Base-by-base conservation (phyloP, 1,140 invertebrate genomes). In the Scaptomyza graminum region DNA sequence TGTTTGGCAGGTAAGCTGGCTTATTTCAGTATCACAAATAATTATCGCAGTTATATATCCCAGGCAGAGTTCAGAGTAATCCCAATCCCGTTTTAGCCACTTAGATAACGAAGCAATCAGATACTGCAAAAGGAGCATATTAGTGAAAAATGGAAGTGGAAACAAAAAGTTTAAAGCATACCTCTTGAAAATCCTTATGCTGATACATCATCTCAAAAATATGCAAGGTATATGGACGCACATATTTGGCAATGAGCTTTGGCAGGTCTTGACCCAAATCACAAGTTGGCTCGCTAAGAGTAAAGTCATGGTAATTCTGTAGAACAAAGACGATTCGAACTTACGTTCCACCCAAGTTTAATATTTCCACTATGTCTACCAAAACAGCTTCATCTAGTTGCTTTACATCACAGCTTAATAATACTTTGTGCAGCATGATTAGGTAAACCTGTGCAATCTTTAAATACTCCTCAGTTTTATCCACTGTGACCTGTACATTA, bases 181-280 rank as follows among this genome's bases (percentile, higher is more conserved):
- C 83, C 62, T 65, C 43, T 59, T 88, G 83, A 56, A 82, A 83
- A 12, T 69, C 47, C 1, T 67, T 22, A 7, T 59, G 34, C 31
- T 56, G 52, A 49, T 83, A 88, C 28, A 79, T 12, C 7, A 68
- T 11, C 43, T 74, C 61, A 41, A 31, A 66, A 0, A 88, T 25
- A 44, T 79, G 5, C 31, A 74, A 25, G 3, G 34, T 5, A 37
- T 51, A 28, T 5, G 75, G 71, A 6, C 54, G 61, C 11, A 88
- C 50, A 46, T 73, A 79, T 43, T 50, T 50, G 0, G 16, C 25
- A 2, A 76, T 6, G 5, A 81, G 63, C 13, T 12, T 1, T 0
- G 44, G 18, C 11, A 75, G 31, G 2, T 87, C 31, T 2, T 16
- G 13, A 1, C 34, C 15, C 16, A 59, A 15, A 25, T 57, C 54